Base-by-base conservation (phyloP, 2,113 vertebrate species). In the Larimichthys polyactis region DNA sequence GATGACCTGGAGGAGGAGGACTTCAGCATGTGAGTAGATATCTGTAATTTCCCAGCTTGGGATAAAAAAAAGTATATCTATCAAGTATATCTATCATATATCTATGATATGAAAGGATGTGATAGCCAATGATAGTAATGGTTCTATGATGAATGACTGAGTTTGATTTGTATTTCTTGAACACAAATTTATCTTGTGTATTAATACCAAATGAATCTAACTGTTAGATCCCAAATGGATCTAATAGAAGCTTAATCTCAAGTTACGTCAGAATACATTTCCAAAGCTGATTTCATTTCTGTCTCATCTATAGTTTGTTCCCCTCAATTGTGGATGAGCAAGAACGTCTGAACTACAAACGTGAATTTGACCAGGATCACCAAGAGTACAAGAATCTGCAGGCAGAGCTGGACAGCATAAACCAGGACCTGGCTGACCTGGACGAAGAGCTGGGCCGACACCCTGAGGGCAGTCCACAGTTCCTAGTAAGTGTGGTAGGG, bases 1-100 rank as follows among this genome's bases (percentile, higher is more conserved):
- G 97, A 97, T 11, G 97, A 97, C 59, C 89, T 97, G 87, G 95
- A 96, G 9, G 96, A 97, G 16, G 93, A 94, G 3, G 94, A 97
- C 74, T 96, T 96, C 87, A 88, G 93, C 85, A 90, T 89, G 97
- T 97, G 75, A 94, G 94, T 88, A 7, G 0, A 32, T 27, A 27
- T 27, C 27, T 27, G 27, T 27, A 27, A 27, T 27, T 27, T 27
- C 27, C 27, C 27, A 27, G 27, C 27, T 27, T 27, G 1, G 3
- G 27, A 27, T 27, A 27, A 27, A 27, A 27, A 27, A 27, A 27
- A 27, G 2, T 27, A 27, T 27, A 27, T 27, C 27, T 27, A 27
- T 27, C 27, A 27, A 27, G 27, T 27, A 27, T 27, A 27, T 27
- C 2, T 27, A 27, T 27, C 27, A 27, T 27, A 27, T 27, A 27